Evolutionary conservation across 2,888 invertebrate species (phyloP), one percentile per base, ranked within the genome.

Genomic region (Opisthograptis luteolata): DNA sequence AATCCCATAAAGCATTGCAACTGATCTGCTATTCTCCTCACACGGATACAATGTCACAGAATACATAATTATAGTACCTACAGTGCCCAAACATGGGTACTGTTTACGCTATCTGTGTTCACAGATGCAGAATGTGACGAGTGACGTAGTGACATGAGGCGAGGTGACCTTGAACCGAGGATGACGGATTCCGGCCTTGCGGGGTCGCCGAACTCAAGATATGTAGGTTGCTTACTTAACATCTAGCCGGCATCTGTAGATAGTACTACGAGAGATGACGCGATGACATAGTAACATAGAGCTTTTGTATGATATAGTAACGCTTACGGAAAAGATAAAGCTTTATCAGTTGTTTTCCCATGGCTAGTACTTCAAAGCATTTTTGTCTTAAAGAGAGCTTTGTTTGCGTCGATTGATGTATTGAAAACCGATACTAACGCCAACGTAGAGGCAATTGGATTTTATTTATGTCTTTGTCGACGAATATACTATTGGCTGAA

Each of bases 101-200:
- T 51, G 50, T 15, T 13, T 44, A 6, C 19, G 7, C 12, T 1
- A 25, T 15, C 28, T 41, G 81, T 76, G 81, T 85, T 86, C 84
- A 74, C 85, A 85, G 85, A 87, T 87, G 87, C 85, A 87, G 86
- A 86, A 81, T 74, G 71, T 81, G 81, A 79, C 71, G 79, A 80
- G 77, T 81, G 84, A 79, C 84, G 70, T 59, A 62, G 61, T 62
- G 61, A 65, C 61, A 63, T 65, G 64, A 79, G 78, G 64, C 74
- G 76, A 72, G 70, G 81, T 83, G 83, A 81, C 89, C 89, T 88
- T 89, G 88, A 84, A 86, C 85, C 70, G 66, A 70, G 76, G 73
- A 84, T 89, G 88, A 90, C 87, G 82, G 79, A 87, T 87, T 79
- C 79, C 87, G 88, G 86, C 89, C 89, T 90, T 90, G 89, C 71